phyloP scores from a whole-genome alignment of 1,140 invertebrate genomes.

The Mercenaria mercenaria region DNA sequence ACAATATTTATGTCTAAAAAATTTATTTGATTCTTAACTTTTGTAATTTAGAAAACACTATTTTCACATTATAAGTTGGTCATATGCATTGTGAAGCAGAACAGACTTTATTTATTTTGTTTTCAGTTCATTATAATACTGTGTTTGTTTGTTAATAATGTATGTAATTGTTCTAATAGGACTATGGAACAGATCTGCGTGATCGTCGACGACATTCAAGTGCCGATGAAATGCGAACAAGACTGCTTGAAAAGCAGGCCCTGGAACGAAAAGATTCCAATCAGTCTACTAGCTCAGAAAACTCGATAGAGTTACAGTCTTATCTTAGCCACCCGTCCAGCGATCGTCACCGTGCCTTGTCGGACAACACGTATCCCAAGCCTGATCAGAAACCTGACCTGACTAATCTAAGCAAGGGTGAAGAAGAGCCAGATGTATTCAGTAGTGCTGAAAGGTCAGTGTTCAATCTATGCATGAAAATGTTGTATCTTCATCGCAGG shows the following conservation, averaged over 20 bases:
- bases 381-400: constrained; percentile 68
- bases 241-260: constrained; percentile 78
- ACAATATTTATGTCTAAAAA: no score
- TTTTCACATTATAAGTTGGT: no score
- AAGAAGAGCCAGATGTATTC: constrained; percentile 79
- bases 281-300: constrained; percentile 82
- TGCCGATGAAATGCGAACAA: constrained; percentile 81
- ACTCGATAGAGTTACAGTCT: constrained; percentile 78
- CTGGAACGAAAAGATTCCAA: constrained; percentile 83
- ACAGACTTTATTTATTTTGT: no score
- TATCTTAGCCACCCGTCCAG: constrained; percentile 62
- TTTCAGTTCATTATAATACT: no score
- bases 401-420: constrained; percentile 33
- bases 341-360: constrained; percentile 60
- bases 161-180: no score
- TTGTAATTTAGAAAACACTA: no score
- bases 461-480: no score
- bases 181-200: constrained; percentile 71
- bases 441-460: constrained; percentile 77
- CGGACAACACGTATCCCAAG: constrained; percentile 75
- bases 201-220: constrained; percentile 81
- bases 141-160: no score
- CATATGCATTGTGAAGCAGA: no score
- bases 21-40: no score
- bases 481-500: no score